These are phyloP conservation scores for Lucifuga dentata DNA, from an alignment of 2,113 vertebrate species.

Conservation along the genomic window DNA sequence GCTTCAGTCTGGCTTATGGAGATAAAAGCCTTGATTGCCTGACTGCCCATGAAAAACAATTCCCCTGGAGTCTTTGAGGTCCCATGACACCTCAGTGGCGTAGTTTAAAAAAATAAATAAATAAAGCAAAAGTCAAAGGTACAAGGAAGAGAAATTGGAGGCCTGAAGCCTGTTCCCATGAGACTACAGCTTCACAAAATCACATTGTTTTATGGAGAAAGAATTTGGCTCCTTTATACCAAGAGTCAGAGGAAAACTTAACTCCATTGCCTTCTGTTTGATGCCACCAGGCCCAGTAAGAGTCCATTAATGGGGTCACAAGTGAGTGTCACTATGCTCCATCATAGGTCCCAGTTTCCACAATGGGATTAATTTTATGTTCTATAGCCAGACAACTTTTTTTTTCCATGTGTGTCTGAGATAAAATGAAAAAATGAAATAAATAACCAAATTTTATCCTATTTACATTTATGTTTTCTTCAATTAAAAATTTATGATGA, in stretches of 20 bases:
- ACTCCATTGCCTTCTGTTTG: constrained; percentile 52
- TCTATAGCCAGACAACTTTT: constrained; percentile 44
- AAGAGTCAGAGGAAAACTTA: constrained; percentile 52
- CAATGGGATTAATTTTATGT: constrained; percentile 54
- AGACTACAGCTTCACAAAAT: constrained; percentile 68
- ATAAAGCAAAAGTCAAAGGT: constrained; percentile 62
- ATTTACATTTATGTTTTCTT: too few relatives aligned
- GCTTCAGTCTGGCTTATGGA: constrained; percentile 23
- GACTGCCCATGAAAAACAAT: constrained; percentile 40
- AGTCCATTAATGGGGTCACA: constrained; percentile 70
- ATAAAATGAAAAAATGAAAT: background rate
- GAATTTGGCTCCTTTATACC: constrained; percentile 48
- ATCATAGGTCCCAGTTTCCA: constrained; percentile 25
- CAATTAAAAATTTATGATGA: too few relatives aligned
- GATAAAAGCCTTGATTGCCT: constrained; percentile 33
- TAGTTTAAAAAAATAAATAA: constrained; percentile 58
- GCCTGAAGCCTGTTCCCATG: constrained; percentile 44
- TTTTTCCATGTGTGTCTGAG: constrained; percentile 2
- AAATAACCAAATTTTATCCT: too few relatives aligned
- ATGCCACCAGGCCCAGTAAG: constrained; percentile 46
- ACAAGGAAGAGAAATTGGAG: constrained; percentile 59
- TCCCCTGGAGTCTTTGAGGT: constrained; percentile 40
- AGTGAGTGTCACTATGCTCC: constrained; percentile 52
- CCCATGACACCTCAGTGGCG: constrained; percentile 39
- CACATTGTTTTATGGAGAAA: constrained; percentile 65